Percentiles rank a stretch among this genome's conserved stretches.
These are phyloP conservation scores for Pavo muticus DNA, from an alignment of 2,113 vertebrate genomes.

Conservation along the genomic window DNA sequence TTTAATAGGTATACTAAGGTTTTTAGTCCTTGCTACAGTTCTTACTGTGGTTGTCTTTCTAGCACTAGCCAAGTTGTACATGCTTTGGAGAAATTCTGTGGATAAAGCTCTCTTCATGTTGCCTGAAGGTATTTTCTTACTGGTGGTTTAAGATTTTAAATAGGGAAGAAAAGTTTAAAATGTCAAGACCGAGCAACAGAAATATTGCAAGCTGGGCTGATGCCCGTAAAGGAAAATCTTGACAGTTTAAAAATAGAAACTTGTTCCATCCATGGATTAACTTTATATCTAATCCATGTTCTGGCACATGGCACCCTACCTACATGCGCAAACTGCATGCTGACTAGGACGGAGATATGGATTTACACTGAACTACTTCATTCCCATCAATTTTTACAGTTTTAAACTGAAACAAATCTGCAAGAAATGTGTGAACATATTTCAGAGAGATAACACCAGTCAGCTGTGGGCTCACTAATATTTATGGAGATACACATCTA, in stretches of 20 bases:
- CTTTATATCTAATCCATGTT: constrained; percentile 58
- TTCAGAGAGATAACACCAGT: neutral
- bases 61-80: neutral
- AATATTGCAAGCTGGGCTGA: neutral
- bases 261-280: constrained; percentile 43
- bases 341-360: neutral
- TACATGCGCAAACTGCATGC: neutral
- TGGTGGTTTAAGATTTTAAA: neutral
- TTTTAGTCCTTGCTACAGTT: neutral
- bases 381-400: neutral
- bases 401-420: neutral
- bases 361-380: neutral
- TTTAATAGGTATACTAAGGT: neutral
- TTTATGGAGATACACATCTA: neutral
- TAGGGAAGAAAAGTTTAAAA: neutral
- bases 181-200: neutral
- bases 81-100: neutral
- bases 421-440: neutral
- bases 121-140: neutral
- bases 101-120: neutral
- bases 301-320: constrained; percentile 14
- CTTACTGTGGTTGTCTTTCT: neutral
- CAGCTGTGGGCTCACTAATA: neutral
- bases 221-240: neutral
- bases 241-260: constrained; percentile 56